These are phyloP conservation scores for Corythornis madagascariensis DNA, from an alignment of 2,113 vertebrate species.

Conservation along the genomic window DNA sequence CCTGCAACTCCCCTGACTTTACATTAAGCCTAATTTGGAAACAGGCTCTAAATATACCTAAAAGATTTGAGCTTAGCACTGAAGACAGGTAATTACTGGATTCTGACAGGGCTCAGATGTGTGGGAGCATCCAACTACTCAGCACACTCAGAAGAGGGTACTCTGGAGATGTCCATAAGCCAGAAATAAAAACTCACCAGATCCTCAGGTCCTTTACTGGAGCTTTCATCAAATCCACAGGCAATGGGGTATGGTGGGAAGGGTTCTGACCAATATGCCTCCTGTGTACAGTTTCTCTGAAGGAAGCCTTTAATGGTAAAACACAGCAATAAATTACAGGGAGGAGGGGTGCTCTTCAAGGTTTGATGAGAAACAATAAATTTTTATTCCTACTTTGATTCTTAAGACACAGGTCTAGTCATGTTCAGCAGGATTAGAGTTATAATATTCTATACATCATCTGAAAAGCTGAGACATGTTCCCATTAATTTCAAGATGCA, in stretches of 20 bases:
- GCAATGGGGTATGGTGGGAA: constrained; percentile 66
- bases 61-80: neutral
- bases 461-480: neutral
- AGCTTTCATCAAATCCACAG: constrained; percentile 69
- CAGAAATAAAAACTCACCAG: constrained; percentile 40
- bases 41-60: neutral
- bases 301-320: constrained; percentile 59
- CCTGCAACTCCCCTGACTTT: neutral
- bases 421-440: neutral
- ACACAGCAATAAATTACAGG: neutral
- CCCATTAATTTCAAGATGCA: neutral
- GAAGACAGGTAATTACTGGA: neutral
- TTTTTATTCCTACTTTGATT: neutral
- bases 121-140: neutral
- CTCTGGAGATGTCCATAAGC: neutral
- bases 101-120: neutral
- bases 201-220: constrained; percentile 56
- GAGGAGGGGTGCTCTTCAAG: neutral
- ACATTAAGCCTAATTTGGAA: neutral
- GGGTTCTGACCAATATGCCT: constrained; percentile 66
- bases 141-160: neutral
- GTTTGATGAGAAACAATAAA: neutral
- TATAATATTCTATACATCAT: neutral
- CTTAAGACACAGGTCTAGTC: neutral
- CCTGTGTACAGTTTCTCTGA: constrained; percentile 69